Evolutionary conservation across 2,888 invertebrate genomes (phyloP).

Genomic region (Platerodrilus igneus): DNA sequence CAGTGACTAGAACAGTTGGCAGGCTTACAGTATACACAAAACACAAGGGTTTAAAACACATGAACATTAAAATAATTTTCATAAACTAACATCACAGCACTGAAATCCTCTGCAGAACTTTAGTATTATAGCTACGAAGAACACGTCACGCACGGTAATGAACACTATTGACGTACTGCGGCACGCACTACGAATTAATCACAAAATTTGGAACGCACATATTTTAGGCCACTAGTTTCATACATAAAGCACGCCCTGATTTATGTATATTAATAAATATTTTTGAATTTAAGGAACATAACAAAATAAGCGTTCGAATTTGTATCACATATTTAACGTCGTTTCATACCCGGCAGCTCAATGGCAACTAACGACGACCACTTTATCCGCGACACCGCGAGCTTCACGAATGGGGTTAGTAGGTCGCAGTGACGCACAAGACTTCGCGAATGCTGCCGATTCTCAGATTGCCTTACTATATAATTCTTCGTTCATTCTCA

Average conservation of each 20-base stretch:
- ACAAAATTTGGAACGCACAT: too few species aligned
- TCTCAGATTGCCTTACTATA: too few species aligned
- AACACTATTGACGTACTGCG: constrained; percentile 21
- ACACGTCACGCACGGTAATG: constrained; percentile 19
- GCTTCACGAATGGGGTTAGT: constrained; percentile 63
- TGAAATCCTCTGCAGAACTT: background rate
- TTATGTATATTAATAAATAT: too few species aligned
- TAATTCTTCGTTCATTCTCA: too few species aligned
- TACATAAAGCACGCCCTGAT: too few species aligned
- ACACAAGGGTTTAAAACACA: constrained; percentile 17
- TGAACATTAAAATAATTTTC: constrained; percentile 15
- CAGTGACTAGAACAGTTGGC: constrained; percentile 28
- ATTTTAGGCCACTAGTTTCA: too few species aligned
- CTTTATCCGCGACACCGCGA: constrained; percentile 43
- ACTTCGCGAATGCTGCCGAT: constrained; percentile 63
- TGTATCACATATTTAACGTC: too few species aligned
- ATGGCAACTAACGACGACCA: constrained; percentile 41
- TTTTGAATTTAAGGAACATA: too few species aligned
- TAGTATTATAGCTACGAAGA: too few species aligned
- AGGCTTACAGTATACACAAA: constrained; percentile 20
- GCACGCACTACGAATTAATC: too few species aligned
- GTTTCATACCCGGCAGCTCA: constrained; percentile 41
- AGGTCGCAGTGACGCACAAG: constrained; percentile 61
- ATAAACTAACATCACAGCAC: background rate
- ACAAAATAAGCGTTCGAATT: too few species aligned